These are phyloP conservation scores for Pomacea maculata DNA, from an alignment of 1,140 invertebrate species.

Conservation along the genomic window DNA sequence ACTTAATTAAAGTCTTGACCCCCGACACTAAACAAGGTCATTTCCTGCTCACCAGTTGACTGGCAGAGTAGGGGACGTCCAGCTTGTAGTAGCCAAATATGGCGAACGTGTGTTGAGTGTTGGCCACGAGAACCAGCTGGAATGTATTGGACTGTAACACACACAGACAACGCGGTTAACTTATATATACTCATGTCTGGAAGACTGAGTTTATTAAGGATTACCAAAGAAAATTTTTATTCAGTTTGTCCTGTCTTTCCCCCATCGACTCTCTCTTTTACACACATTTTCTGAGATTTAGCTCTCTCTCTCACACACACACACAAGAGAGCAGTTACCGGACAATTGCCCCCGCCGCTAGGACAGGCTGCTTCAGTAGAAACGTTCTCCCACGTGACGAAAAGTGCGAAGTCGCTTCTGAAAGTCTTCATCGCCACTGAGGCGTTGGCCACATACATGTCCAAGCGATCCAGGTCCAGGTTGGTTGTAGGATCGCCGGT, in stretches of 20 bases:
- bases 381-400: slow-evolving; percentile 41
- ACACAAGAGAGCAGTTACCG: slow-evolving; percentile 4
- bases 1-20: too few species aligned
- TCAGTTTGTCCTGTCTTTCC: too few species aligned
- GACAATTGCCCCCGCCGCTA: neutral
- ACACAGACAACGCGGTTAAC: neutral
- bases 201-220: neutral
- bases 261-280: neutral
- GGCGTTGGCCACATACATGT: neutral
- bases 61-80: slow-evolving; percentile 56
- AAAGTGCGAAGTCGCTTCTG: slow-evolving; percentile 12
- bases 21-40: too few species aligned
- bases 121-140: slow-evolving; percentile 90
- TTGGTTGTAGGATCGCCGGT: too few species aligned
- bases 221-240: neutral
- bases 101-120: slow-evolving; percentile 92
- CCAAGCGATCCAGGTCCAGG: neutral
- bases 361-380: neutral
- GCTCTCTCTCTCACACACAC: neutral
- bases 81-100: slow-evolving; percentile 94
- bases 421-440: slow-evolving; percentile 10
- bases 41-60: too few species aligned
- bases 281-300: neutral
- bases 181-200: neutral
- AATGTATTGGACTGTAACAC: slow-evolving; percentile 86